Conservation (phyloP, 2,113 vertebrate species). For the Cyprinodon tularosa region DNA sequence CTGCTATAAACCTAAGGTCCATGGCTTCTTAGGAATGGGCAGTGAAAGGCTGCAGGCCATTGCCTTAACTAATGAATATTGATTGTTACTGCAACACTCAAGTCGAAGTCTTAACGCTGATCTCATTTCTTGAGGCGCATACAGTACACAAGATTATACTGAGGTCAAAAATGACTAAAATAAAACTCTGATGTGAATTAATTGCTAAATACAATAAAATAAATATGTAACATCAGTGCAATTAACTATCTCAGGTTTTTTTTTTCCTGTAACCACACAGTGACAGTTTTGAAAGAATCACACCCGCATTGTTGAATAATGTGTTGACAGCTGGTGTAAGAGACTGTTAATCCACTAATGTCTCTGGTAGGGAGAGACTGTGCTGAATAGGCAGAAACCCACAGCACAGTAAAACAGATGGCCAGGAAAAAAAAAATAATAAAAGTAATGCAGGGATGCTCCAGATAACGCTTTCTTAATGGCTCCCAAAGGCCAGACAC, state of each 20-base stretch:
- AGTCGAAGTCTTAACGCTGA: background rate
- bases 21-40: background rate
- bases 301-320: constrained; percentile 67
- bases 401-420: constrained; percentile 56
- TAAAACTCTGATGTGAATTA: no score
- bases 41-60: background rate
- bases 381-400: constrained; percentile 68
- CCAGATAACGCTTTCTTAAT: constrained; percentile 36
- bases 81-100: background rate
- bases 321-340: constrained; percentile 55
- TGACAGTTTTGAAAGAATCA: constrained; percentile 29
- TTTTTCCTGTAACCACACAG: background rate
- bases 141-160: background rate
- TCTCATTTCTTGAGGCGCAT: background rate
- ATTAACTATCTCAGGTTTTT: background rate
- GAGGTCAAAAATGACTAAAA: background rate
- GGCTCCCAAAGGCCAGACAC: constrained; percentile 18
- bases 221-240: background rate
- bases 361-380: constrained; percentile 46
- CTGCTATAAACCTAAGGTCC: background rate
- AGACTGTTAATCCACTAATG: constrained; percentile 67
- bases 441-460: constrained; percentile 30
- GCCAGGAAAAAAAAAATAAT: constrained; percentile 21
- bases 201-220: background rate
- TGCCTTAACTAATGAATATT: background rate